Percentiles rank a stretch among this genome's conserved stretches.
These are phyloP conservation scores for Adelphocoris suturalis DNA, from an alignment of 2,888 invertebrate species.

Conservation along the genomic window DNA sequence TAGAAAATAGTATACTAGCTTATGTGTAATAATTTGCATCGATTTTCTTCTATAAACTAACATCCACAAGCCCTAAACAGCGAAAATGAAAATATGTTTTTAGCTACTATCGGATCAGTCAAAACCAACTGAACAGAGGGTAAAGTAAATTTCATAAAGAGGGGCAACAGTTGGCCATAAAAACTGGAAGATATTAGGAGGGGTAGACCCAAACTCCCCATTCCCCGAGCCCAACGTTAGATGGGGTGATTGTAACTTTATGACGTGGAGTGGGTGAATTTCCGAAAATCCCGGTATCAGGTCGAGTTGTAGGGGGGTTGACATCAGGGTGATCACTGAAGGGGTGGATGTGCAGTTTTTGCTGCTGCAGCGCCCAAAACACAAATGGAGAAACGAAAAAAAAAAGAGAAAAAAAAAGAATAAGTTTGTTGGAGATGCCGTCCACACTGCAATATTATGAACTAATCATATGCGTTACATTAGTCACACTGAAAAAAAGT, in stretches of 20 bases:
- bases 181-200: conserved; percentile 38
- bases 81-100: no score
- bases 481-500: no score
- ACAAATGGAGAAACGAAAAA: no score
- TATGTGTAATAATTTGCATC: no score
- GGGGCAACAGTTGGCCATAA: conserved; percentile 56
- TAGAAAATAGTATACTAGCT: no score
- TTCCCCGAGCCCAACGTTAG: background rate
- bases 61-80: no score
- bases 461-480: no score
- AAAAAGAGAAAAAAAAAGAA: no score
- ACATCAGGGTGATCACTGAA: background rate
- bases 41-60: no score
- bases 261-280: background rate
- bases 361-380: background rate
- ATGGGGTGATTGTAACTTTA: background rate
- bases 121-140: background rate
- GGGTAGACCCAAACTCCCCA: background rate
- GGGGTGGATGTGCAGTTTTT: background rate
- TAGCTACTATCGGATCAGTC: background rate
- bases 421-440: no score
- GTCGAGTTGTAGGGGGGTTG: background rate
- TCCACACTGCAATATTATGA: no score
- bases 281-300: background rate
- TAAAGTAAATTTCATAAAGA: background rate